Percentiles rank a stretch among this genome's conserved stretches.
Evolutionary conservation across 2,797 vertebrate genomes (phyloP).

Genomic region (Poecilia velifera): DNA sequence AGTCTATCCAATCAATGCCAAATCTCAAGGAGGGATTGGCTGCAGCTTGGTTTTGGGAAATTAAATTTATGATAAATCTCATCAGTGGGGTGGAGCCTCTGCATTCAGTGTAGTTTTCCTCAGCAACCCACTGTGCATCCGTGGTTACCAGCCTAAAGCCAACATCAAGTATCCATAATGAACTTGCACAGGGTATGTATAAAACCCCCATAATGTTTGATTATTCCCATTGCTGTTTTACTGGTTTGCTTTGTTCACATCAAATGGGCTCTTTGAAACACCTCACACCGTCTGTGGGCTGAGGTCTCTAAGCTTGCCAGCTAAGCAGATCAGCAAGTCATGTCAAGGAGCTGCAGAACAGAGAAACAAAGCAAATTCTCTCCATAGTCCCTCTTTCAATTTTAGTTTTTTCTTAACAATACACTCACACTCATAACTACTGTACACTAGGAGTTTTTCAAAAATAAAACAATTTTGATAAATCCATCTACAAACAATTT

Average conservation of each 20-base stretch:
- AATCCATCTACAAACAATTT: constrained; percentile 23
- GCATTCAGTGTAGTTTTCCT: constrained; percentile 77
- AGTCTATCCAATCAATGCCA: constrained; percentile 82
- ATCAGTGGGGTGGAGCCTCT: constrained; percentile 63
- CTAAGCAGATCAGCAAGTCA: constrained; percentile 55
- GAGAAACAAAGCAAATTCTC: constrained; percentile 64
- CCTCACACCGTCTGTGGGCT: constrained; percentile 72
- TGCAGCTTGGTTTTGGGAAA: constrained; percentile 77
- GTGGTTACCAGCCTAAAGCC: constrained; percentile 79
- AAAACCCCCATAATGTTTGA: constrained; percentile 80
- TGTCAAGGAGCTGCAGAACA: constrained; percentile 74
- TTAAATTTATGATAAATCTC: constrained; percentile 80
- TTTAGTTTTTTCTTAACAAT: constrained; percentile 15
- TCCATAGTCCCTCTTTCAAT: constrained; percentile 12
- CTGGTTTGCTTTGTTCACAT: constrained; percentile 81
- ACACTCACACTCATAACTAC: constrained; percentile 4
- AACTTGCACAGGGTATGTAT: constrained; percentile 72
- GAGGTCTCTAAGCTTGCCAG: constrained; percentile 63
- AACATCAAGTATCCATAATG: constrained; percentile 80
- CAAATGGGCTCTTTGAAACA: constrained; percentile 79
- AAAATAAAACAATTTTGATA: constrained; percentile 37
- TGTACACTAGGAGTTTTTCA: constrained; percentile 1
- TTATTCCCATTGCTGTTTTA: constrained; percentile 82
- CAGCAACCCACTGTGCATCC: constrained; percentile 77
- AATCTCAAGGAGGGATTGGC: constrained; percentile 78